Percentiles rank a stretch among this genome's conserved stretches.
These are phyloP conservation scores for Halichoeres trimaculatus DNA, from an alignment of 2,113 vertebrate species.

Conservation along the genomic window DNA sequence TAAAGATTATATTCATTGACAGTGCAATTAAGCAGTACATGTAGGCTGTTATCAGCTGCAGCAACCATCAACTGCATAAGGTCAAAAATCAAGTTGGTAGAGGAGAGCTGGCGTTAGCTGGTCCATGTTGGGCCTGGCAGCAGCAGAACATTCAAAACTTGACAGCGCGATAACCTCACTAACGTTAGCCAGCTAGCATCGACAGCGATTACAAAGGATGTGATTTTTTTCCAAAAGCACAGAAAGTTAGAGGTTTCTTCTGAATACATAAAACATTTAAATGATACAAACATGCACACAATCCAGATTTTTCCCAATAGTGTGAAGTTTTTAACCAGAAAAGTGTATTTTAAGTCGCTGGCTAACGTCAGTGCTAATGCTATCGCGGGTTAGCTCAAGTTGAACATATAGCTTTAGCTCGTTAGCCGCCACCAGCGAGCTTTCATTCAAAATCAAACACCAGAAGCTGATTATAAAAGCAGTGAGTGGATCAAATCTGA, in stretches of 20 bases:
- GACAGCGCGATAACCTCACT: slow-evolving; percentile 66
- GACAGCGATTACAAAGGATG: slow-evolving; percentile 6
- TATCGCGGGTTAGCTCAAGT: slow-evolving; percentile 75
- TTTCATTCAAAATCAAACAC: slow-evolving; percentile 31
- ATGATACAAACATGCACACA: not conserved
- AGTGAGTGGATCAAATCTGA: slow-evolving; percentile 3
- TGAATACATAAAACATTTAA: accelerated
- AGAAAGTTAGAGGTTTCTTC: not conserved
- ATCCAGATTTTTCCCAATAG: not conserved
- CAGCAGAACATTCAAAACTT: slow-evolving; percentile 61
- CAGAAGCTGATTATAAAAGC: slow-evolving; percentile 24
- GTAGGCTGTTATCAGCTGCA: not conserved
- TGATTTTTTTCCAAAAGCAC: not conserved
- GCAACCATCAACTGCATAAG: slow-evolving; percentile 4
- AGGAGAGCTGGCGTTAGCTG: slow-evolving; percentile 44
- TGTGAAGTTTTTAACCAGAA: not conserved
- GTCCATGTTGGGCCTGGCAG: slow-evolving; percentile 65
- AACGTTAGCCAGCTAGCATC: slow-evolving; percentile 61
- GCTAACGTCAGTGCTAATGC: slow-evolving; percentile 49
- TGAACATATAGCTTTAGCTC: slow-evolving; percentile 53
- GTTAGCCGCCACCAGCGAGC: slow-evolving; percentile 44
- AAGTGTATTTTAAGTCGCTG: slow-evolving; percentile 14
- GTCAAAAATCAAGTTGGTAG: slow-evolving; percentile 20
- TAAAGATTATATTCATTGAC: slow-evolving; percentile 1
- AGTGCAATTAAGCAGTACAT: not conserved